Conservation (phyloP, 2,888 invertebrate species). For the Escarpia spicata region DNA sequence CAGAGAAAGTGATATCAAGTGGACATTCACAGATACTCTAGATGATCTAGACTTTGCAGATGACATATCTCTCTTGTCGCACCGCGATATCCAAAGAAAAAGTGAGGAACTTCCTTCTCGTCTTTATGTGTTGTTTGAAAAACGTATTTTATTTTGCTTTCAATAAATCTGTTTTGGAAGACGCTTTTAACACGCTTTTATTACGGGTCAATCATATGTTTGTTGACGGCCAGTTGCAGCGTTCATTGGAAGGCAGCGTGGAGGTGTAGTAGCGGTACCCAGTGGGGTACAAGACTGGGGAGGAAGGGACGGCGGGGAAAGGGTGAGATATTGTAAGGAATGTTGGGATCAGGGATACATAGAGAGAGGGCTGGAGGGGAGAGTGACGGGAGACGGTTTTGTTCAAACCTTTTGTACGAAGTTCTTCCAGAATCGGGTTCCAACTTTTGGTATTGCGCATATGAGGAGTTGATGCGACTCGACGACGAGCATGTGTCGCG, state of each 20-base stretch:
- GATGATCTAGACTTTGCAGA: no score
- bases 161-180: no score
- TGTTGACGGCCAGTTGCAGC: no score
- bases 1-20: no score
- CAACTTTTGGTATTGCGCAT: constrained; percentile 19
- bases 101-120: no score
- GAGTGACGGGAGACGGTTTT: neutral
- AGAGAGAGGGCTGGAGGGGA: neutral
- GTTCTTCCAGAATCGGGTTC: constrained; percentile 18
- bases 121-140: no score
- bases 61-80: no score
- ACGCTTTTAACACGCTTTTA: no score
- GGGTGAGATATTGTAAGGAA: neutral
- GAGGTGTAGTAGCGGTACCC: neutral
- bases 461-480: constrained; percentile 1
- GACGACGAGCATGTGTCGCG: neutral
- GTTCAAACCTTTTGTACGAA: neutral
- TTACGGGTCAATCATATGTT: no score
- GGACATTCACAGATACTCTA: no score
- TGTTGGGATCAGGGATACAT: neutral
- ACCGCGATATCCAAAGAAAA: no score
- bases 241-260: neutral
- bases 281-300: neutral
- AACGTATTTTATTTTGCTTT: no score
- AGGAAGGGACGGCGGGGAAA: neutral